phyloP scores from a whole-genome alignment of 2,797 vertebrate species.

The Takifugu rubripes region DNA sequence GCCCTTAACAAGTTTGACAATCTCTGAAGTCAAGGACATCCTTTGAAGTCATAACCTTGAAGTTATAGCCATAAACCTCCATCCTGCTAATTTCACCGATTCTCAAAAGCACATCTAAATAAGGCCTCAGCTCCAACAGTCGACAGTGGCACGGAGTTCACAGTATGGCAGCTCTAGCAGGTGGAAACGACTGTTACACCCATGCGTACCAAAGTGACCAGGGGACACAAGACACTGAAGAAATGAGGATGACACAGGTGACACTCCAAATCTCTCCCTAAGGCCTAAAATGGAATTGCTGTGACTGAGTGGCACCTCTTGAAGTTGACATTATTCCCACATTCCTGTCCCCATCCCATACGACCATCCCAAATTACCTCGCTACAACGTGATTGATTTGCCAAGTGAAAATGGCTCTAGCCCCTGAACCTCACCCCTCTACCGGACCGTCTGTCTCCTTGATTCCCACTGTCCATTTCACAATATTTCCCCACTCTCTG shows the following conservation, averaged over 20 bases:
- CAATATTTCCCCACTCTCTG: conserved; percentile 48
- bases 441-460: conserved; percentile 33
- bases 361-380: conserved; percentile 40
- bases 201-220: conserved; percentile 20
- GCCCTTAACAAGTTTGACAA: no score
- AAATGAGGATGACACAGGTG: conserved; percentile 52
- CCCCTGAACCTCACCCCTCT: conserved; percentile 66
- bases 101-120: conserved; percentile 57
- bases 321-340: conserved; percentile 37
- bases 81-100: conserved; percentile 59
- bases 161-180: conserved; percentile 38
- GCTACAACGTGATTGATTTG: conserved; percentile 64
- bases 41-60: conserved; percentile 78
- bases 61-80: conserved; percentile 47
- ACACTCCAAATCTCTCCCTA: conserved; percentile 41
- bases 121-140: conserved; percentile 35
- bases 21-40: conserved; percentile 71
- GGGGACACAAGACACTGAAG: conserved; percentile 27
- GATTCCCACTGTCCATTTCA: conserved; percentile 20
- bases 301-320: conserved; percentile 49
- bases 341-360: conserved; percentile 27
- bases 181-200: conserved; percentile 40
- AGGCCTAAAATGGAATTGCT: conserved; percentile 56
- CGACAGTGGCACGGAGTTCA: conserved; percentile 28
- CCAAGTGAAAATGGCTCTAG: conserved; percentile 54